Base-by-base conservation (phyloP, 2,113 vertebrate genomes). In the Lanius ludovicianus region DNA sequence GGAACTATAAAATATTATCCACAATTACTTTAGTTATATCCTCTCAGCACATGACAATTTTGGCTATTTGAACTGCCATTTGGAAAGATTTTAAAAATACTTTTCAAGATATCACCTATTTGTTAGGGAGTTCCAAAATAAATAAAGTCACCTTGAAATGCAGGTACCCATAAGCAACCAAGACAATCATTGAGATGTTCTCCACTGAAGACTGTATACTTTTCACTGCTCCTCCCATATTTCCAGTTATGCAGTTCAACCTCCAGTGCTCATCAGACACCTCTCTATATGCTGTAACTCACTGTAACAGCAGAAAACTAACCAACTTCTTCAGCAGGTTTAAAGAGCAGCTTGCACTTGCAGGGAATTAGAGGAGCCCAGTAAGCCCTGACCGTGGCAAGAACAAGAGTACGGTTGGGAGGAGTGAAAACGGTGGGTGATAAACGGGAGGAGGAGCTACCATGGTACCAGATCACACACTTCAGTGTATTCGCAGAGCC, bases 401-500 rank as follows among this genome's bases (percentile, higher is more conserved):
- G 47, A 94, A 67, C 14, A 78, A 55, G 56, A 60, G 35, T 2
- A 18, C 3, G 9, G 23, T 4, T 56, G 65, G 22, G 50, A 74
- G 59, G 35, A 87, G 62, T 37, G 35, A 65, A 88, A 86, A 60
- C 1, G 2, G 23, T 15, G 18, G 44, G 22, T 22, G 33, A 60
- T 15, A 60, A 64, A 63, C 2, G 11, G 23, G 41, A 76, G 60
- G 30, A 22, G 1, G 7, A 95, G 33, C 37, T n/a, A 15, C 24
- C n/a, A 0, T 1, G 9, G 56, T 56, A 75, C 19, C 4, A 1
- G 16, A 64, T 7, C 25, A 47, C 5, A 31, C 2, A 15, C 14
- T 53, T 62, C 52, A 65, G 9, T 28, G 21, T 20, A 69, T 9
- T 50, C 19, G 2, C 24, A 19, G 25, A 49, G 28, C 8, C 16